phyloP scores from a whole-genome alignment of 2,797 vertebrate species.

The Poliocrania exsul region DNA sequence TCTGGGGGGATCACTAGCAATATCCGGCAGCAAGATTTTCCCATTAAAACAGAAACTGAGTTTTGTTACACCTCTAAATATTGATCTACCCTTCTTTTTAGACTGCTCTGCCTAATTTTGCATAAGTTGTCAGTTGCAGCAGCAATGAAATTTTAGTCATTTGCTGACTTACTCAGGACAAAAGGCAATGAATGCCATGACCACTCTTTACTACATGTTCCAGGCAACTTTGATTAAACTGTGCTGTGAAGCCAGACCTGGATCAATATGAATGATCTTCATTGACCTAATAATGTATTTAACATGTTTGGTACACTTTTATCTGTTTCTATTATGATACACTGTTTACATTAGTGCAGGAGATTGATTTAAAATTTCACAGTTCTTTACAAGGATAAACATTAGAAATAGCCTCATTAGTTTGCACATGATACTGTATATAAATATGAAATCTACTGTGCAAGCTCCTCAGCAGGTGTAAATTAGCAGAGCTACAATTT shows the following conservation, averaged over 20 bases:
- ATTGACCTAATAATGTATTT: constrained; percentile 81
- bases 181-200: constrained; percentile 26
- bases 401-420: constrained; percentile 16
- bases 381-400: constrained; percentile 3
- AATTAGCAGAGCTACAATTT: background rate
- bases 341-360: constrained; percentile 45
- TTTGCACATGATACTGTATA: background rate
- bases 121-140: background rate
- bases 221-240: constrained; percentile 73
- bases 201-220: constrained; percentile 57
- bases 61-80: background rate
- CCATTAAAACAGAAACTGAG: background rate
- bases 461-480: background rate
- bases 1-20: background rate
- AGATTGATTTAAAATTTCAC: constrained; percentile 59
- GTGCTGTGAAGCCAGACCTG: constrained; percentile 72
- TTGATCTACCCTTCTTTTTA: background rate
- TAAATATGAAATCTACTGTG: background rate
- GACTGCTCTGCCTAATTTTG: constrained; percentile 18
- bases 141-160: constrained; percentile 42
- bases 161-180: constrained; percentile 2
- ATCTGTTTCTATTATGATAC: constrained; percentile 23
- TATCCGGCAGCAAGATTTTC: background rate
- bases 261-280: constrained; percentile 82
- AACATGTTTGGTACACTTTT: constrained; percentile 63